phyloP scores from a whole-genome alignment of 2,888 invertebrate genomes.

The Heliconius hortense region DNA sequence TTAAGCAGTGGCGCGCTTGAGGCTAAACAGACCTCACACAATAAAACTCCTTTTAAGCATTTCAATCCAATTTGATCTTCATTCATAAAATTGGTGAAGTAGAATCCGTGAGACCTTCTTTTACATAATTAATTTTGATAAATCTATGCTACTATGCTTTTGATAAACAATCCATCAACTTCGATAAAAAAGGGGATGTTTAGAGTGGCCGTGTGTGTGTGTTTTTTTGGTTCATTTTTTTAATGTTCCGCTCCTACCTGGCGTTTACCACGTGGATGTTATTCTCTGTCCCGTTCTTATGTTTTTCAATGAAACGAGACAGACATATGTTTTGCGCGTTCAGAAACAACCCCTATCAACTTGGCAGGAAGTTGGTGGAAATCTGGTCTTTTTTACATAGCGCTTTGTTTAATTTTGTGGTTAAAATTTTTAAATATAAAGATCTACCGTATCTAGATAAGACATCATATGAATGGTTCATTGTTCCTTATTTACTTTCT shows the following conservation, averaged over 20 bases:
- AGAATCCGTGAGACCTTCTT: constrained; percentile 12
- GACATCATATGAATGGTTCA: constrained; percentile 61
- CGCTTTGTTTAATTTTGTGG: constrained; percentile 69
- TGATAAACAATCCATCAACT: constrained; percentile 68
- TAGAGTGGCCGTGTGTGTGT: constrained; percentile 66
- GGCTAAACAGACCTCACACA: constrained; percentile 56
- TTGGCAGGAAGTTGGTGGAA: constrained; percentile 76
- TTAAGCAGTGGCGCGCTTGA: constrained; percentile 66
- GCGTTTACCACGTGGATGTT: constrained; percentile 69
- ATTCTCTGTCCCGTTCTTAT: constrained; percentile 57
- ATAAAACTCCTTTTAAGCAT: constrained; percentile 45
- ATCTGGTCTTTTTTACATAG: constrained; percentile 77
- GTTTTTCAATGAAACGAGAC: constrained; percentile 53
- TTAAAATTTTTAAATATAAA: constrained; percentile 63
- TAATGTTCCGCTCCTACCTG: constrained; percentile 77
- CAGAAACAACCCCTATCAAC: constrained; percentile 59
- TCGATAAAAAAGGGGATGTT: constrained; percentile 76
- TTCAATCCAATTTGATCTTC: constrained; percentile 39
- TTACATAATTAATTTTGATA: constrained; percentile 37
- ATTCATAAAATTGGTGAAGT: constrained; percentile 28
- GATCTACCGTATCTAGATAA: constrained; percentile 68
- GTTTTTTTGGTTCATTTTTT: constrained; percentile 67
- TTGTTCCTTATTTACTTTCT: constrained; percentile 59
- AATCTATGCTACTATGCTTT: constrained; percentile 63
- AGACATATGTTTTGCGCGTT: constrained; percentile 60